Evolutionary conservation across 2,797 vertebrate species (phyloP), one percentile per base, ranked within the genome.

Genomic region (Enteromius afrohamiltoni): DNA sequence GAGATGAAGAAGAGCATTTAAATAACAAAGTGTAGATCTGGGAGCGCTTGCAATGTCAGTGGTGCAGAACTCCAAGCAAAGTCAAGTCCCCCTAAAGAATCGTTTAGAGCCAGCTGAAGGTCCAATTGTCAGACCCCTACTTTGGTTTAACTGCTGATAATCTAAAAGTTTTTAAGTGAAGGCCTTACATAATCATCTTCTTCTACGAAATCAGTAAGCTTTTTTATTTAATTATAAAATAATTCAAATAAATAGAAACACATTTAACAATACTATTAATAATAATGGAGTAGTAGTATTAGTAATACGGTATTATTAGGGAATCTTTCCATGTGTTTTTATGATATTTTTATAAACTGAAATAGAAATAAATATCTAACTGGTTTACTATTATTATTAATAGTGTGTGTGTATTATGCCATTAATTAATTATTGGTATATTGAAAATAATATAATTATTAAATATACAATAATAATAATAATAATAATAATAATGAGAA

Each of bases 21-120:
- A 86, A 86, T 84, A 85, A 77, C 80, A 85, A 87, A 86, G 82
- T 79, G 68, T 73, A 83, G 65, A 65, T 82, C 65, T 86, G 77
- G 80, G 83, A 87, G 83, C 67, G 80, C 77, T 84, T 80, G 55
- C 85, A 26, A 78, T 79, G 82, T 81, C 85, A 79, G 80, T 69
- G 49, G 77, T 85, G 80, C 64, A 79, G 42, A 86, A 62, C 49
- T 83, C 37, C 31, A 53, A 65, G 69, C 42, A 70, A 78, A 88
- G 83, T 84, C 55, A 60, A 83, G 62, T 47, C 26, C 79, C 79
- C 80, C 85, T 78, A 71, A 70, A 85, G 86, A 85, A 80, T 76
- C 82, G 31, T 87, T 86, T 85, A 86, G 76, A 81, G 74, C 62
- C 77, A 83, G 60, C 75, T 31, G 55, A 82, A 69, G 80, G 77